A percentile compares a stretch with the other conserved stretches of the same genome.
Conservation (phyloP, 1,140 invertebrate species). For the Neoseiulus cucumeris region DNA sequence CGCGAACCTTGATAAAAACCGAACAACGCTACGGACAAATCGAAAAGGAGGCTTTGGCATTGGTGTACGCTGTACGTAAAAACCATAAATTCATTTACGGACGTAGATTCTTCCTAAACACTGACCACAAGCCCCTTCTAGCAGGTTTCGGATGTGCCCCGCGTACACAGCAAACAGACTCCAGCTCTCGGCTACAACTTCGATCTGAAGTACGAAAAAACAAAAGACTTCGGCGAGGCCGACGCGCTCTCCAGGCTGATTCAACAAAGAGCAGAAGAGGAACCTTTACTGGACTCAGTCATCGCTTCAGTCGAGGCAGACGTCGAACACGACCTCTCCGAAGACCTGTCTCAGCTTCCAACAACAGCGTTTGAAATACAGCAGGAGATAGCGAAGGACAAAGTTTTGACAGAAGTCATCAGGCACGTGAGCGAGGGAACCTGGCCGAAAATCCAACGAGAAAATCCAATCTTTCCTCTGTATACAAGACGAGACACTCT, state of each 20-base stretch:
- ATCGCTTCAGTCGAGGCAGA: background rate
- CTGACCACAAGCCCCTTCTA: constrained; percentile 31
- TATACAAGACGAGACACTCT: background rate
- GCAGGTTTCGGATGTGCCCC: constrained; percentile 23
- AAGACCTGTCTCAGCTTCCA: background rate
- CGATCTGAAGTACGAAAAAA: constrained; percentile 22
- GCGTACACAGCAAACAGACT: constrained; percentile 22
- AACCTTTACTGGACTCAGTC: background rate
- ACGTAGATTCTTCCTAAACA: constrained; percentile 26
- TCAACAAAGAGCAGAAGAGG: background rate
- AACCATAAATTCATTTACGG: constrained; percentile 34
- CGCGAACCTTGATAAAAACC: constrained; percentile 24
- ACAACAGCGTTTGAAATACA: background rate
- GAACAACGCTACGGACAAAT: constrained; percentile 33
- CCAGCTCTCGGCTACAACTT: constrained; percentile 25
- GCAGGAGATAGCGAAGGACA: background rate
- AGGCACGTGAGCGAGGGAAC: background rate
- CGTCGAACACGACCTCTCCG: background rate
- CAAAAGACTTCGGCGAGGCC: constrained; percentile 19
- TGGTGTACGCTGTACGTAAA: constrained; percentile 30
- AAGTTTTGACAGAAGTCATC: background rate
- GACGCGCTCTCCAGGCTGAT: constrained; percentile 17
- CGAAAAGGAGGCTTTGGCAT: constrained; percentile 33
- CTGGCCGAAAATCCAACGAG: background rate
- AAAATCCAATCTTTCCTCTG: background rate